Conservation (phyloP, 2,888 invertebrate species). For the Hermodice carunculata region DNA sequence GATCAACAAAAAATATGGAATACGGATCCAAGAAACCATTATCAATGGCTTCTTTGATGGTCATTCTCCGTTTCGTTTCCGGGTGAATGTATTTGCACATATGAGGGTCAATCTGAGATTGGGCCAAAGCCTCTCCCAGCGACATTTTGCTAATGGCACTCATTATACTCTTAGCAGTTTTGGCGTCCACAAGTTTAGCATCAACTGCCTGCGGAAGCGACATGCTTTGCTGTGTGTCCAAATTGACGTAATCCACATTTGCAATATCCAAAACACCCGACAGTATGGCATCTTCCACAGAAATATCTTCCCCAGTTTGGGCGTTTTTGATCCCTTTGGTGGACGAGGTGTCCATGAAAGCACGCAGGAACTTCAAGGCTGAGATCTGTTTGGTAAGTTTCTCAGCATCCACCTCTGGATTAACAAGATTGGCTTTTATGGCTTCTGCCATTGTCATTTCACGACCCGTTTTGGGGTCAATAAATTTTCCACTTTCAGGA, state of each 20-base stretch:
- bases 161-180: slow-evolving; percentile 46
- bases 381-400: slow-evolving; percentile 51
- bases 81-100: slow-evolving; percentile 70
- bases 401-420: slow-evolving; percentile 32
- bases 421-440: slow-evolving; percentile 78
- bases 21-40: slow-evolving; percentile 72
- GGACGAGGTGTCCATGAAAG: slow-evolving; percentile 39
- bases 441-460: slow-evolving; percentile 92
- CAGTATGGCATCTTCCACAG: slow-evolving; percentile 70
- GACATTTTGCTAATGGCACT: slow-evolving; percentile 66
- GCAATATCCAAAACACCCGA: slow-evolving; percentile 49
- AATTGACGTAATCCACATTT: slow-evolving; percentile 19
- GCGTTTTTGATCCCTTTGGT: slow-evolving; percentile 77
- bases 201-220: slow-evolving; percentile 55
- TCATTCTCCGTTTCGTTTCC: slow-evolving; percentile 70
- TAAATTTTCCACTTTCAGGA: slow-evolving; percentile 53
- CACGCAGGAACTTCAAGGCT: slow-evolving; percentile 50
- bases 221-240: slow-evolving; percentile 28
- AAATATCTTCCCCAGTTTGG: slow-evolving; percentile 79
- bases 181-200: slow-evolving; percentile 19
- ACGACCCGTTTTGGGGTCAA: slow-evolving; percentile 81
- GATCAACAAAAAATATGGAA: slow-evolving; percentile 61
- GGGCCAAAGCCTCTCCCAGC: slow-evolving; percentile 65
- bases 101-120: slow-evolving; percentile 66
- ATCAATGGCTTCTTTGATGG: slow-evolving; percentile 81